Conservation (phyloP, 2,113 vertebrate genomes). For the Chionodraco myersi region DNA sequence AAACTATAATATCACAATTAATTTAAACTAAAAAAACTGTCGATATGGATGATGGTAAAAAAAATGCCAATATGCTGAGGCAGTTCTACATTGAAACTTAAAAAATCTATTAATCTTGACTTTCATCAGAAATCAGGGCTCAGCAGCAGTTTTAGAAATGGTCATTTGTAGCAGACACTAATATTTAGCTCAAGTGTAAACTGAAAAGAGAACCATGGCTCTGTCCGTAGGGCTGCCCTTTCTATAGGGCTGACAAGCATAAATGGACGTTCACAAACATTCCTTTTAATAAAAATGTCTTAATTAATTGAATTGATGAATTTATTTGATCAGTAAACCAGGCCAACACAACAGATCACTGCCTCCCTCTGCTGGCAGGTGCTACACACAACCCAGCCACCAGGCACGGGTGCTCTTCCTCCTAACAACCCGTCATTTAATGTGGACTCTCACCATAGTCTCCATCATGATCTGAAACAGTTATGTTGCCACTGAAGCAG, state of each 20-base stretch:
- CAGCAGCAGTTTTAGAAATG: no score
- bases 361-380: conserved; percentile 60
- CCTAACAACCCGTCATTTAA: no score
- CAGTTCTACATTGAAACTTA: not conserved
- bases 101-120: no score
- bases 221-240: not conserved
- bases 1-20: no score
- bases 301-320: not conserved
- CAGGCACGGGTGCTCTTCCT: no score
- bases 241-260: not conserved
- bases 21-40: no score
- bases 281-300: not conserved
- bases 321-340: not conserved
- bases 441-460: not conserved
- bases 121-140: no score
- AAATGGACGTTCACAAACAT: not conserved
- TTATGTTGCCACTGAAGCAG: not conserved
- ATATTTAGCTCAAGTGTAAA: no score
- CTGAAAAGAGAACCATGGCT: not conserved
- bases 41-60: no score
- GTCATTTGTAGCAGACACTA: no score
- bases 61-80: not conserved
- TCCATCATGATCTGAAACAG: not conserved
- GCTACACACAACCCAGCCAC: conserved; percentile 11
- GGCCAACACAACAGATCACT: not conserved